Percentiles rank a stretch among this genome's conserved stretches.
These are phyloP conservation scores for Parnassius glacialis DNA, from an alignment of 2,888 invertebrate genomes.

Conservation along the genomic window DNA sequence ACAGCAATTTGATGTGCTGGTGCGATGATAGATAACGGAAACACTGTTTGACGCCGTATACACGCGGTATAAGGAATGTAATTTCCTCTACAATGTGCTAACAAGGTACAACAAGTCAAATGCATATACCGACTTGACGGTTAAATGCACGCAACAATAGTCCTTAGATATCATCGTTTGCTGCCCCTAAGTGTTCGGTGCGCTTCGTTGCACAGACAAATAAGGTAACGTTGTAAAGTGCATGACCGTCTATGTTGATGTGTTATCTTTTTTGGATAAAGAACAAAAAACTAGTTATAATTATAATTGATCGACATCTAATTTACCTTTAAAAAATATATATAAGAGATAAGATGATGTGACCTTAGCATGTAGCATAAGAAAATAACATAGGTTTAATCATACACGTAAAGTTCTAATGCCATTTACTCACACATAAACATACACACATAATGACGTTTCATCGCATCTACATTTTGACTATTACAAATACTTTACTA, in stretches of 20 bases:
- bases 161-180: conserved; percentile 69
- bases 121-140: conserved; percentile 67
- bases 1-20: conserved; percentile 67
- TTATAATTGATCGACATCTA: no score
- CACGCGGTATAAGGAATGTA: conserved; percentile 70
- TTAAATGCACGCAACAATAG: conserved; percentile 78
- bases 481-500: no score
- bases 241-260: conserved; percentile 15
- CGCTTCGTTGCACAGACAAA: conserved; percentile 21
- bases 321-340: no score
- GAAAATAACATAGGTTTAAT: no score
- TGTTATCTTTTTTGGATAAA: conserved; percentile 7
- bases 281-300: background rate
- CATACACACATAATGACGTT: no score
- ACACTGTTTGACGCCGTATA: conserved; percentile 59
- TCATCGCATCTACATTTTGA: no score
- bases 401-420: no score
- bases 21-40: conserved; percentile 73
- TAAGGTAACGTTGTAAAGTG: conserved; percentile 23
- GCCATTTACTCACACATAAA: no score
- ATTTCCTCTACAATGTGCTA: conserved; percentile 80
- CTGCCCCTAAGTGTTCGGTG: conserved; percentile 41
- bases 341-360: no score
- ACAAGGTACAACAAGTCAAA: conserved; percentile 66
- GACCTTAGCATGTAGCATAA: no score